Conservation (phyloP, 2,797 vertebrate genomes). For the Myotis vivesi region DNA sequence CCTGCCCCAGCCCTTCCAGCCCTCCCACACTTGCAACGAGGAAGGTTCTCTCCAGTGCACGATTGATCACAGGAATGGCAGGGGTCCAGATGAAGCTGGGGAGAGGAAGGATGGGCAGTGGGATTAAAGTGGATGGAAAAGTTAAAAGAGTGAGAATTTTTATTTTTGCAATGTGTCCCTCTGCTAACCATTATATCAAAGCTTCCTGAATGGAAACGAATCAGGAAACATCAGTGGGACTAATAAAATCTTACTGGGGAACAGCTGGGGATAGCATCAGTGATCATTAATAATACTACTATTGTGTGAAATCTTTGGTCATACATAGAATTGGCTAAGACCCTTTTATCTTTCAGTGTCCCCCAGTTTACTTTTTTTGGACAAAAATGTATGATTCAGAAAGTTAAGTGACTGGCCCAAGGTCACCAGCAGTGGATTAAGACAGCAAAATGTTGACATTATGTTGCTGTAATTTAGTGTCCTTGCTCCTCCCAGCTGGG, state of each 20-base stretch:
- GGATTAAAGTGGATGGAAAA: conserved; percentile 68
- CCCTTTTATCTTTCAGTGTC: neutral
- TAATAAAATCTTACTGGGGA: conserved; percentile 56
- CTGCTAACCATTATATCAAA: conserved; percentile 78
- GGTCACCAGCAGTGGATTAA: neutral
- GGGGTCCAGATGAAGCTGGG: conserved; percentile 46
- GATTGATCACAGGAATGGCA: conserved; percentile 57
- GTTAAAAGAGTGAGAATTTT: conserved; percentile 63
- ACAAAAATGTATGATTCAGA: neutral
- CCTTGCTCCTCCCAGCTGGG: neutral
- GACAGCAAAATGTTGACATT: neutral
- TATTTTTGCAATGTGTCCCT: conserved; percentile 62
- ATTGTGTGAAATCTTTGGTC: neutral
- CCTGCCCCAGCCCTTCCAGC: neutral
- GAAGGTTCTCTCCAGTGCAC: neutral
- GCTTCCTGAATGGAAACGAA: conserved; percentile 65
- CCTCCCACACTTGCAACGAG: neutral
- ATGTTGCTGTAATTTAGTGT: neutral
- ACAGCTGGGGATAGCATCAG: conserved; percentile 45
- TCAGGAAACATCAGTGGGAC: conserved; percentile 66
- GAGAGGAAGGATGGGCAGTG: conserved; percentile 48
- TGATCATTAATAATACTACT: conserved; percentile 11
- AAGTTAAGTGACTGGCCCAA: neutral
- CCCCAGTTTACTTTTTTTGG: neutral
- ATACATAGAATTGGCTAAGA: neutral